Evolutionary conservation across 2,888 invertebrate species (phyloP), one percentile per base, ranked within the genome.

Genomic region (Spicauda simplicius): DNA sequence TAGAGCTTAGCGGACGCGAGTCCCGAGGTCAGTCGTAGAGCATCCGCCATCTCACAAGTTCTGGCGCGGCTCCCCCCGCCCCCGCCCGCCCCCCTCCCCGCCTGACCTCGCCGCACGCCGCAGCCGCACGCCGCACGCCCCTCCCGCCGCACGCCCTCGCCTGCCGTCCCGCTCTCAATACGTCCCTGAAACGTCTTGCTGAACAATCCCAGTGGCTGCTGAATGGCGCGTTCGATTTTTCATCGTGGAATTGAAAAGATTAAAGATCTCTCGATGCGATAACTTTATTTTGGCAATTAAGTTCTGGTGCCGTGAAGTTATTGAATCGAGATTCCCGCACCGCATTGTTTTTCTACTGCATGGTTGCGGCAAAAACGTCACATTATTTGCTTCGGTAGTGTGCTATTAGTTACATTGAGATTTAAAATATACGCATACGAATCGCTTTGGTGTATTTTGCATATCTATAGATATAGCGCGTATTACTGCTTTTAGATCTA

Each of bases 41-140:
- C 90, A 91, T 88, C 85, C 85, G 93, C 93, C 93, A 93, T 93
- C 93, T 93, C 93, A 93, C 91, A 91, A 93, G 93, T 93, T 92
- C 93, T 88, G 90, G 89, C 84, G 89, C n/a, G n/a, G n/a, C n/a
- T n/a, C n/a, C n/a, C n/a, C n/a, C n/a, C n/a, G n/a, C n/a, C n/a
- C n/a, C n/a, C n/a, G n/a, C n/a, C n/a, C n/a, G n/a, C n/a, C n/a
- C n/a, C n/a, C n/a, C n/a, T n/a, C n/a, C n/a, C n/a, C n/a, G n/a
- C n/a, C n/a, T n/a, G n/a, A n/a, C n/a, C n/a, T n/a, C n/a, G n/a
- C n/a, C n/a, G n/a, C n/a, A n/a, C n/a, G n/a, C n/a, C n/a, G n/a
- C n/a, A n/a, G n/a, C n/a, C n/a, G n/a, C n/a, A n/a, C n/a, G n/a
- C n/a, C n/a, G n/a, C n/a, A n/a, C n/a, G n/a, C n/a, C n/a, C n/a